These are phyloP conservation scores for Bellardia bayeri DNA, from an alignment of 2,888 invertebrate species.

Conservation along the genomic window DNA sequence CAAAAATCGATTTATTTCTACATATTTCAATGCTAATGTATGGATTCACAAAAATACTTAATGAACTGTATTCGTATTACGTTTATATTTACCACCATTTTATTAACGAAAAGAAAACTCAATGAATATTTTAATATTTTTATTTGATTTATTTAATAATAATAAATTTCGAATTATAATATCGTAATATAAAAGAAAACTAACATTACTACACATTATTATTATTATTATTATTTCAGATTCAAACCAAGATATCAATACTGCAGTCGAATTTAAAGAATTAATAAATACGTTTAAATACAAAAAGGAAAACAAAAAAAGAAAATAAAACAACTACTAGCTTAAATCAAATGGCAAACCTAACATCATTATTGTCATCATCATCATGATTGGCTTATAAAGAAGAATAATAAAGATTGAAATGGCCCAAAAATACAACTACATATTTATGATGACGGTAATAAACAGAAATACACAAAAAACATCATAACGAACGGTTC, in stretches of 20 bases:
- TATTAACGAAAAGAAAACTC: background rate
- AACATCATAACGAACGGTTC: conserved; percentile 30
- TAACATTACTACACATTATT: conserved; percentile 16
- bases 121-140: conserved; percentile 17
- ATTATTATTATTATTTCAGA: conserved; percentile 21
- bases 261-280: conserved; percentile 16
- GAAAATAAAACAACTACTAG: conserved; percentile 15
- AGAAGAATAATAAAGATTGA: conserved; percentile 23
- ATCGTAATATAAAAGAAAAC: conserved; percentile 20
- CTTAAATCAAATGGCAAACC: conserved; percentile 64
- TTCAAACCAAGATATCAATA: conserved; percentile 21
- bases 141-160: conserved; percentile 39
- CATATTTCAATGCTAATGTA: no score
- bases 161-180: conserved; percentile 27
- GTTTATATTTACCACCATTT: no score
- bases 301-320: conserved; percentile 17
- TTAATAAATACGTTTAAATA: conserved; percentile 17
- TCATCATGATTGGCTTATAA: conserved; percentile 10
- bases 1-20: no score
- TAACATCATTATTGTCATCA: conserved; percentile 37
- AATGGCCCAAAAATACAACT: conserved; percentile 16
- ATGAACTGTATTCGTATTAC: no score
- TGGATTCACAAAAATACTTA: no score
- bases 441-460: background rate
- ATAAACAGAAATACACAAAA: conserved; percentile 17